Percentiles rank a stretch among this genome's conserved stretches.
These are phyloP conservation scores for Chrysotoxum bicinctum DNA, from an alignment of 2,888 invertebrate species.

Conservation along the genomic window DNA sequence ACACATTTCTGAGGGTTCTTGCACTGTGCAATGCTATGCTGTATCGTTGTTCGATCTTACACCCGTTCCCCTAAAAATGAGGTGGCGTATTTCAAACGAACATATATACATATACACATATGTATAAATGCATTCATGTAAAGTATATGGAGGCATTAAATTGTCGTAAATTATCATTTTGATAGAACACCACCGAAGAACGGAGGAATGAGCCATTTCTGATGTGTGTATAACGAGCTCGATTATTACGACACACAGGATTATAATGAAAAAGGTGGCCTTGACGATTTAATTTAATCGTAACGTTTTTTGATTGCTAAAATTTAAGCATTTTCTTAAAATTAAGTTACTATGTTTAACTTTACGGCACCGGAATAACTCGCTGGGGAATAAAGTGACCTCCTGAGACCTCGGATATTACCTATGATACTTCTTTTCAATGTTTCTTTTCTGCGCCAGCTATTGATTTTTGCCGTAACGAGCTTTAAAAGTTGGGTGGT, in stretches of 20 bases:
- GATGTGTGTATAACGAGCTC: slow-evolving; percentile 31
- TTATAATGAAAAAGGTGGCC: slow-evolving; percentile 52
- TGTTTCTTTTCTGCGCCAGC: too few relatives aligned
- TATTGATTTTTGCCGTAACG: too few relatives aligned
- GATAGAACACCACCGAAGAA: not conserved
- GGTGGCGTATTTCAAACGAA: slow-evolving; percentile 41
- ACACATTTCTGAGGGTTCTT: slow-evolving; percentile 54
- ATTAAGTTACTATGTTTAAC: too few relatives aligned
- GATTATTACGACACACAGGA: slow-evolving; percentile 38
- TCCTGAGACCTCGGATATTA: too few relatives aligned
- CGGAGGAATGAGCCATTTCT: slow-evolving; percentile 6
- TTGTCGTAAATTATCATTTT: slow-evolving; percentile 35
- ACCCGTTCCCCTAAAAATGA: slow-evolving; percentile 29
- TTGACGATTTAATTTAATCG: slow-evolving; percentile 23
- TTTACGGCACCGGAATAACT: too few relatives aligned
- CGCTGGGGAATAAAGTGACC: too few relatives aligned
- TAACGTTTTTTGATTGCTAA: not conserved
- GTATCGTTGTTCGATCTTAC: slow-evolving; percentile 6
- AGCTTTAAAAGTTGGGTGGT: too few relatives aligned
- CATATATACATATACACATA: too few relatives aligned
- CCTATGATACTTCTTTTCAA: too few relatives aligned
- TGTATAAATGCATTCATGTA: too few relatives aligned
- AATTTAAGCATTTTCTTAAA: not conserved
- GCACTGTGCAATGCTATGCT: slow-evolving; percentile 28
- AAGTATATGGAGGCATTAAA: slow-evolving; percentile 18